Conservation (phyloP, 2,888 invertebrate species). For the Sisyra terminalis region DNA sequence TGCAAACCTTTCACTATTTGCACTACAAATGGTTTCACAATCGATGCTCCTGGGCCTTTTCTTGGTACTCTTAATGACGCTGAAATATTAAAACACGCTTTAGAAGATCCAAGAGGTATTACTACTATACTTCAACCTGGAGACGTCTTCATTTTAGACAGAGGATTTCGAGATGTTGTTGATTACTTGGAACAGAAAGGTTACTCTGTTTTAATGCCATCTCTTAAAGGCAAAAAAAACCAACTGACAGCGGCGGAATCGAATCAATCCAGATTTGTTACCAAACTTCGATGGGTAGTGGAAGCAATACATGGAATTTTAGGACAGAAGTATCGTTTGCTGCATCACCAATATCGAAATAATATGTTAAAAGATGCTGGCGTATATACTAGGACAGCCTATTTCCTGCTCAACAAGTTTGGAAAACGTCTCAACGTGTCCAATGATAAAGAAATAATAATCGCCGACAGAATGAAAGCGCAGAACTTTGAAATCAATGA, state of each 20-base stretch:
- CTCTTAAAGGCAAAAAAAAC: slow-evolving; percentile 15
- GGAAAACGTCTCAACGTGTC: slow-evolving; percentile 10
- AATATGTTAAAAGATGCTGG: slow-evolving; percentile 10
- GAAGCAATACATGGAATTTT: slow-evolving; percentile 15
- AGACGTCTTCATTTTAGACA: slow-evolving; percentile 14
- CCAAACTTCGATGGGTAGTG: slow-evolving; percentile 13
- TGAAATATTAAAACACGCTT: not conserved
- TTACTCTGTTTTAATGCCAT: slow-evolving; percentile 15
- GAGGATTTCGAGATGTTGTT: slow-evolving; percentile 15
- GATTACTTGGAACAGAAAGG: slow-evolving; percentile 11
- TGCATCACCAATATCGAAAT: slow-evolving; percentile 11
- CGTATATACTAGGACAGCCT: slow-evolving; percentile 10
- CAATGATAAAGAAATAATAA: slow-evolving; percentile 6
- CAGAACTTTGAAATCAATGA: slow-evolving; percentile 8
- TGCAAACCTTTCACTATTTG: slow-evolving; percentile 3
- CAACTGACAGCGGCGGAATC: slow-evolving; percentile 9
- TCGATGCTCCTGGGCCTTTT: not conserved
- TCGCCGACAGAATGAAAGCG: slow-evolving; percentile 7
- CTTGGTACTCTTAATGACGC: not conserved
- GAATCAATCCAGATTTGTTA: not conserved
- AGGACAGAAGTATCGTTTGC: slow-evolving; percentile 9
- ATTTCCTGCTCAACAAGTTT: slow-evolving; percentile 12
- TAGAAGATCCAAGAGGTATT: not conserved
- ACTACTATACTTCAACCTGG: slow-evolving; percentile 10
- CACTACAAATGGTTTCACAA: not conserved